Evolutionary conservation across 2,888 invertebrate species (phyloP).

Genomic region (Rhagonycha fulva): DNA sequence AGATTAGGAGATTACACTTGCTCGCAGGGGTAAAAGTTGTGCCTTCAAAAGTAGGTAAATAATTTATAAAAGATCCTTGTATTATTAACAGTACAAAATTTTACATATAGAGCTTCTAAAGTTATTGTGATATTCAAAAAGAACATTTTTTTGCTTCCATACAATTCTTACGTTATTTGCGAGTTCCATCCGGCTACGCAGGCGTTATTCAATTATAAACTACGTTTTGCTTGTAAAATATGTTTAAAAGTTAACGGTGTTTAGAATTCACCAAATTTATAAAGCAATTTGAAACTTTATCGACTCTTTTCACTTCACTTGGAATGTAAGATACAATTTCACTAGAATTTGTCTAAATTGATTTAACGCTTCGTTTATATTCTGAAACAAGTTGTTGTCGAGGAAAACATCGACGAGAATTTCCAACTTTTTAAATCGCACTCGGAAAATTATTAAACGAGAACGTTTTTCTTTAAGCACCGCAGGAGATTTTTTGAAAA

Average conservation of each 20-base stretch:
- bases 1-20: background rate
- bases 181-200: background rate
- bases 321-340: background rate
- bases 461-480: background rate
- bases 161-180: background rate
- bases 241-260: background rate
- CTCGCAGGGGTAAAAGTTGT: background rate
- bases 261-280: background rate
- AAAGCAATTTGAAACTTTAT: background rate
- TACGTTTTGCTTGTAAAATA: background rate
- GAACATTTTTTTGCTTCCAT: too few relatives aligned
- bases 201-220: background rate
- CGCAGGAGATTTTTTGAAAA: background rate
- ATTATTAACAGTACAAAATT: background rate
- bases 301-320: conserved; percentile 1
- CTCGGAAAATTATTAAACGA: background rate
- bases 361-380: background rate
- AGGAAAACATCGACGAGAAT: background rate
- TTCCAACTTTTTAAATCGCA: background rate
- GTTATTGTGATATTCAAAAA: background rate
- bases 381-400: background rate
- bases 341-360: background rate
- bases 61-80: background rate
- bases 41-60: background rate
- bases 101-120: background rate